Evolutionary conservation across 2,113 vertebrate genomes (phyloP).

Genomic region (Galeopterus variegatus): DNA sequence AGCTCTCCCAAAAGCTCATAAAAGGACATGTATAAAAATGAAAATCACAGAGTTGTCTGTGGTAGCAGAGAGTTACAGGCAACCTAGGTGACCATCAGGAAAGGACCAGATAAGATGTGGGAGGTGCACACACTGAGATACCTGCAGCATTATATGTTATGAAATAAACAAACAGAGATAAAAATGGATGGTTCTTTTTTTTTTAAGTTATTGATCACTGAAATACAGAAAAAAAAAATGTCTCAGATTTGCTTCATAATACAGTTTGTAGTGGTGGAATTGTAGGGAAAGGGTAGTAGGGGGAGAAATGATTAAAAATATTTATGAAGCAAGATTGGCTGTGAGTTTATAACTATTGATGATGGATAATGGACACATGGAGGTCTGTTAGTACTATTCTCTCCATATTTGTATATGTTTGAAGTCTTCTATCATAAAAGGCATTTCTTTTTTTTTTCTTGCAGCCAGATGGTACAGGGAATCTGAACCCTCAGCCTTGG

Average conservation of each 20-base stretch:
- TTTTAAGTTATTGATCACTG: neutral
- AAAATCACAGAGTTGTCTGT: conserved; percentile 4
- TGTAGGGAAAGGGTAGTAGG: neutral
- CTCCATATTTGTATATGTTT: neutral
- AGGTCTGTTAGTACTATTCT: neutral
- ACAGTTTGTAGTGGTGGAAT: neutral
- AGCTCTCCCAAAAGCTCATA: neutral
- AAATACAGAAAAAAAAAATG: neutral
- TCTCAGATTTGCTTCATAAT: neutral
- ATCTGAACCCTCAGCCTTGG: too few species aligned
- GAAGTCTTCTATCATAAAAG: neutral
- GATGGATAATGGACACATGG: neutral
- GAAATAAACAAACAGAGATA: neutral
- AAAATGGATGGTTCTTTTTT: neutral
- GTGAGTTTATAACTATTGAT: neutral
- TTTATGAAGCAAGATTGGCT: neutral
- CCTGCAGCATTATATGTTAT: neutral
- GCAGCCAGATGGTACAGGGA: too few species aligned
- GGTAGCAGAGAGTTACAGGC: neutral
- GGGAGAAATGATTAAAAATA: neutral
- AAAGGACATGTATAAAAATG: neutral
- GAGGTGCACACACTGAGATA: neutral
- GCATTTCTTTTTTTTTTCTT: neutral
- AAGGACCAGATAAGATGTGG: neutral
- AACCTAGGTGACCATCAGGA: neutral